Base-by-base conservation (phyloP, 2,797 vertebrate species). In the Cetoscarus ocellatus region DNA sequence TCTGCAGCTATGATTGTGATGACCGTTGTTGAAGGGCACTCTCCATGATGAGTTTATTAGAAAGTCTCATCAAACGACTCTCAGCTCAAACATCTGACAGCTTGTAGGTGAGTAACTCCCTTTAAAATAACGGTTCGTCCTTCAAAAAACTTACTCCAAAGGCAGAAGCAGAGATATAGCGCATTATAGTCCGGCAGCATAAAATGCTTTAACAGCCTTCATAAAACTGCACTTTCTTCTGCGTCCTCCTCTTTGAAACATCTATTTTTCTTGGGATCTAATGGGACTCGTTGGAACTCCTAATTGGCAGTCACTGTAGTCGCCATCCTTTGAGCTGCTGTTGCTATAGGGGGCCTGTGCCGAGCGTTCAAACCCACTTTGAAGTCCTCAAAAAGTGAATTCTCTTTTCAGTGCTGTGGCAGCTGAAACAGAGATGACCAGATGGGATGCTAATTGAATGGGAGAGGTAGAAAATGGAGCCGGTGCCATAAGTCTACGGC, bases 251-350 rank as follows among this genome's bases (percentile, higher is more conserved):
- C 70, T 87, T 89, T 90, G 87, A 90, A 91, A 88, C 61, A 47
- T 86, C 73, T 66, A 79, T 85, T 90, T 95, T 90, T 96, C 90
- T 94, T 93, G 91, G 86, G 84, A 93, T 88, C 86, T 95, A 94
- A 96, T 94, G 93, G 88, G 86, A 92, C 94, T 94, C 83, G 87
- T 95, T 94, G 93, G 92, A 95, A 90, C 83, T 94, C 92, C 90
- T 96, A 96, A 97, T 97, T 97, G 94, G 94, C 91, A 95, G 95
- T 94, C 91, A 93, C 85, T 93, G 91, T 91, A 91, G 74, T 85
- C 84, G 66, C 73, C 75, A 88, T 91, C 92, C 94, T 96, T 94
- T 91, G 94, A 96, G 94, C 89, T 92, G 83, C 7, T 27, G 90
- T 94, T 94, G 93, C 94, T 94, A 93, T 94, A 92, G 94, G 91